Base-by-base conservation (phyloP, 2,888 invertebrate species). In the Malacosoma neustria region DNA sequence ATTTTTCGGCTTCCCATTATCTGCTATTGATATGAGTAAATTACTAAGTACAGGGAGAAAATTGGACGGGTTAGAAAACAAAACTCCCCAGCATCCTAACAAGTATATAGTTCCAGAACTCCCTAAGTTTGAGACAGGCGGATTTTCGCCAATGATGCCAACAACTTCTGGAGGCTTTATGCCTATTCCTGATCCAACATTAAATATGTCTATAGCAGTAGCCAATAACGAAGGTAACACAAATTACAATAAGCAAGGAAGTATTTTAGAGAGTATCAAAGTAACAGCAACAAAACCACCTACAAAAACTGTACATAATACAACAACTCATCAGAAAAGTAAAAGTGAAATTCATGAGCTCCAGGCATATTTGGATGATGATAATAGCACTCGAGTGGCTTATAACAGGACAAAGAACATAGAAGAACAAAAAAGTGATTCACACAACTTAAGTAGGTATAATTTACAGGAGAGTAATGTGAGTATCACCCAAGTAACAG, bases 1-100 rank as follows among this genome's bases (percentile, higher is more conserved):
- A 9, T 94, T 95, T 61, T 95, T 95, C 57, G 95, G 95, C 0
- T 90, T 95, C 61, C 95, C 95, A 0, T 63, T 95, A 40, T 93
- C 94, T 1, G 87, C 89, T 30, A 67, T 95, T 33, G 91, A 91
- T 48, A 88, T 94, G 55, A 90, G 90, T 7, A 90, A 90, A 53
- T 72, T 93, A 31, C 87, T 92, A 15, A 82, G 72, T 34, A 77
- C 72, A 22, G 85, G 82, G 1, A 71, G 85, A 4, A 85, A 84
- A 61, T 63, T 82, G 36, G 85, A 85, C 48, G 81, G 79, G 79
- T 57, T 73, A n/a, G 75, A 72, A 13, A 72, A 66, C 39, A 75
- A 72, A 59, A 43, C 46, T 13, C 76, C 52, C 11, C 77, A 77
- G n/a, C 55, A 64, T 35, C 54, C 44, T 14, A 80, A 69, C 40